Evolutionary conservation across 2,113 vertebrate genomes (phyloP), one percentile per base, ranked within the genome.

Genomic region (Plecotus auritus): DNA sequence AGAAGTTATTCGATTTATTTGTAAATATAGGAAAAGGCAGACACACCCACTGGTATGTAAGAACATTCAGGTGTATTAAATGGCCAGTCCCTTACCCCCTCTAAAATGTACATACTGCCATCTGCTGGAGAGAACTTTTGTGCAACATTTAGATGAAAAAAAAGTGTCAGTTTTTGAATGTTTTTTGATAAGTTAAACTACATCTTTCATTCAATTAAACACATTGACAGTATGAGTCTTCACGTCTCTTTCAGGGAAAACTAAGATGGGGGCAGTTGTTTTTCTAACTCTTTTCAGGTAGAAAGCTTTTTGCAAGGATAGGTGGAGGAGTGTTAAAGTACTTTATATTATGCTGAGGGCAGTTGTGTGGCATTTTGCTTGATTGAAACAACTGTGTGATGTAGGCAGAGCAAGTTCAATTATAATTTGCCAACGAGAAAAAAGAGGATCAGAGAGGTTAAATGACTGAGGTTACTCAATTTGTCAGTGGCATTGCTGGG

Each of bases 101-200:
- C 37, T 28, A 37, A 87, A 87, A 37, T 61, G 83, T 61, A 2
- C 12, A 45, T 66, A 83, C 90, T 78, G 96, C 95, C 97, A 94
- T 78, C 97, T 97, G 90, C 94, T 96, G 97, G 93, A 28, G 51
- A 20, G 26, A 56, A 2, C 56, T 83, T 87, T 66, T 85, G 42
- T 73, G 13, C 30, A 26, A 5, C 45, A 22, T 51, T 56, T 69
- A 78, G 20, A 56, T 13, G 26, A 80, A 32, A 32, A 74, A 76
- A 85, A n/a, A 56, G 1, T 13, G 16, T 86, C 51, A 56, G n/a
- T 91, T 86, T 14, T 13, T 85, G 72, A 95, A 11, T 12, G 82
- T 86, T 83, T 67, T 85, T 59, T 23, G 4, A 7, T 82, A 67
- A 61, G 64, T 77, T 90, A 95, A 91, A 61, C 40, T 45, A 45